phyloP scores from a whole-genome alignment of 30 jellyfish, hydroid and myxozoan genomes.

The Phacellophora camtschatica region DNA sequence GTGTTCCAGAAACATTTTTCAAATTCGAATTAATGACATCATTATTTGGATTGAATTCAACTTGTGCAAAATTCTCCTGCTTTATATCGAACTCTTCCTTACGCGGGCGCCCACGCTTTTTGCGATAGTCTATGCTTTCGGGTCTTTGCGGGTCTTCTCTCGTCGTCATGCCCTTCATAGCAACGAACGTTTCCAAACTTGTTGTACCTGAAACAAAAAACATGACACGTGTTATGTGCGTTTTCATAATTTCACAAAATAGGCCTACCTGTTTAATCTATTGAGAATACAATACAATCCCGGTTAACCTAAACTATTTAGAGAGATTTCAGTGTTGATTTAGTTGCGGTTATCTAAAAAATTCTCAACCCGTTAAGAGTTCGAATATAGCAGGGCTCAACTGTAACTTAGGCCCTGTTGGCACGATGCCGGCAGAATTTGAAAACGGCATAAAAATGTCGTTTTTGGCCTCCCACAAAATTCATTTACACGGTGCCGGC shows the following conservation, averaged over 20 bases:
- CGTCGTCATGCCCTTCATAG: conserved; percentile 47
- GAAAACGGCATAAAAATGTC: too few relatives aligned
- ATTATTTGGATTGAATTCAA: neutral
- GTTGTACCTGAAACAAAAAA: conserved; percentile 32
- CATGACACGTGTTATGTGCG: neutral
- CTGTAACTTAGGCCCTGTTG: too few relatives aligned
- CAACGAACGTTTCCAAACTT: conserved; percentile 43
- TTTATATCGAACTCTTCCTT: conserved; percentile 27
- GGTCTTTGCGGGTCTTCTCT: neutral
- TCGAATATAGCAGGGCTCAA: too few relatives aligned
- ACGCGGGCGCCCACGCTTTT: conserved; percentile 69
- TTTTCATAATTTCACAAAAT: neutral
- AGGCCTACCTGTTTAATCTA: neutral
- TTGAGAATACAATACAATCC: neutral
- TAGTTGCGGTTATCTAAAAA: too few relatives aligned
- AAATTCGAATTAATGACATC: neutral
- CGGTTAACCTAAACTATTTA: too few relatives aligned
- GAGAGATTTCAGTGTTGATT: too few relatives aligned
- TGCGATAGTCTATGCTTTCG: neutral
- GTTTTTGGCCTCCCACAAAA: too few relatives aligned
- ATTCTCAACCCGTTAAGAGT: too few relatives aligned
- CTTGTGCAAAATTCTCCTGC: neutral
- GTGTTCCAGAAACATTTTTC: neutral
- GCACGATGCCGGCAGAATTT: too few relatives aligned
- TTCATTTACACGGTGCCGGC: too few relatives aligned